Evolutionary conservation across 2,113 vertebrate species (phyloP).

Genomic region (Platycercus adscitus): DNA sequence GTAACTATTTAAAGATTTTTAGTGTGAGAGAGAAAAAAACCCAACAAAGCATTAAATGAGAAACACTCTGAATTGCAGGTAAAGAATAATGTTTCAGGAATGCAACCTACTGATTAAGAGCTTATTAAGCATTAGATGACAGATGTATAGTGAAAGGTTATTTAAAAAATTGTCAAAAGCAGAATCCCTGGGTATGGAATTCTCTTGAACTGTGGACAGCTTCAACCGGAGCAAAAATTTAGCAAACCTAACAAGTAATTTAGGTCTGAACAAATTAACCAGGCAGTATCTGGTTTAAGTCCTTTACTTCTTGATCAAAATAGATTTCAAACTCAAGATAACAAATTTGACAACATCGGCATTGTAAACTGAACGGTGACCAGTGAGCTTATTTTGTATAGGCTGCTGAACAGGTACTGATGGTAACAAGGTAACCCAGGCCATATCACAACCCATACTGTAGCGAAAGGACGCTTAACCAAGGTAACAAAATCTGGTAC

Average conservation of each 20-base stretch:
- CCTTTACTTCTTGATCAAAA: not conserved
- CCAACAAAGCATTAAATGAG: not conserved
- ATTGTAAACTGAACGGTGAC: not conserved
- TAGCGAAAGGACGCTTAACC: not conserved
- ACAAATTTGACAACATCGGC: not conserved
- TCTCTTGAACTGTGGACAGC: not conserved
- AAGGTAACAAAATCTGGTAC: not conserved
- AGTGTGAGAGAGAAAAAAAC: not conserved
- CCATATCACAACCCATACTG: not conserved
- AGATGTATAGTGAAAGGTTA: not conserved
- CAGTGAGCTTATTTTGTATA: rapidly evolving
- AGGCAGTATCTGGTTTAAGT: not conserved
- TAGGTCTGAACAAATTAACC: not conserved
- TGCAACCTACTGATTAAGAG: not conserved
- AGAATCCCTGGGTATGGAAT: not conserved
- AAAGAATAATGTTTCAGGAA: not conserved
- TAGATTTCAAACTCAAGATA: not conserved
- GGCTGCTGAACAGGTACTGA: not conserved
- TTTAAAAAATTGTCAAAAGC: not conserved
- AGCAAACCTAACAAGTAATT: not conserved
- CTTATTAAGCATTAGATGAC: not conserved
- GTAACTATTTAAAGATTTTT: not conserved
- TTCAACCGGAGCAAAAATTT: not conserved
- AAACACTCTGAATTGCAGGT: not conserved
- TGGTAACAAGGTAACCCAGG: not conserved